Evolutionary conservation across 2,113 vertebrate species (phyloP).

Genomic region (Uria aalge): DNA sequence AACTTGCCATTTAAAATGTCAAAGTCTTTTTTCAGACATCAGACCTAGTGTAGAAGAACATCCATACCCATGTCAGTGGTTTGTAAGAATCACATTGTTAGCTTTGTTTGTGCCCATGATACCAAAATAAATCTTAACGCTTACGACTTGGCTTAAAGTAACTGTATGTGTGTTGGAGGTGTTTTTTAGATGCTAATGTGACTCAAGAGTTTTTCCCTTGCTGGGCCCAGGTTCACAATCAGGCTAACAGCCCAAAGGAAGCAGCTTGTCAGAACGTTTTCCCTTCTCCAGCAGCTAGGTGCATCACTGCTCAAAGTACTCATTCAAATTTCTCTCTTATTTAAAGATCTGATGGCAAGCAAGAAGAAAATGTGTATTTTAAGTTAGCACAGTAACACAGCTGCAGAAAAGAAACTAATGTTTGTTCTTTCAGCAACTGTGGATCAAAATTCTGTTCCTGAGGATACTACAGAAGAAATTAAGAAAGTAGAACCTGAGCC

Average conservation of each 20-base stretch:
- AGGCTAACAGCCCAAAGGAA: background rate
- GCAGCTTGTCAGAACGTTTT: background rate
- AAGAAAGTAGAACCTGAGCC: conserved; percentile 86
- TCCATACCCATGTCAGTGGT: background rate
- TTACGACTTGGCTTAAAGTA: background rate
- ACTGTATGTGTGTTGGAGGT: background rate
- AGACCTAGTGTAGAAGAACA: background rate
- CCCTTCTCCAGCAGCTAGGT: background rate
- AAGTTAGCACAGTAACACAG: background rate
- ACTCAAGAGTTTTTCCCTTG: background rate
- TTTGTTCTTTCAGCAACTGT: conserved; percentile 67
- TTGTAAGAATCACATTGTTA: background rate
- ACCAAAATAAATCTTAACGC: background rate
- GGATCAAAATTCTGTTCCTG: conserved; percentile 76
- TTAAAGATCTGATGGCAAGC: background rate
- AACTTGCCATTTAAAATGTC: background rate
- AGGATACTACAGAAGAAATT: conserved; percentile 77
- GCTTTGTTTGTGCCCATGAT: background rate
- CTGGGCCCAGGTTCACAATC: background rate
- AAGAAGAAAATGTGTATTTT: background rate
- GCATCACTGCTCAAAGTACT: background rate
- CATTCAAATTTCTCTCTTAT: background rate
- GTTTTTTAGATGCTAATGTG: background rate
- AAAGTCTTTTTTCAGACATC: background rate
- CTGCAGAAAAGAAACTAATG: background rate